Base-by-base conservation (phyloP, 2,888 invertebrate genomes). In the Thymelicus acteon region DNA sequence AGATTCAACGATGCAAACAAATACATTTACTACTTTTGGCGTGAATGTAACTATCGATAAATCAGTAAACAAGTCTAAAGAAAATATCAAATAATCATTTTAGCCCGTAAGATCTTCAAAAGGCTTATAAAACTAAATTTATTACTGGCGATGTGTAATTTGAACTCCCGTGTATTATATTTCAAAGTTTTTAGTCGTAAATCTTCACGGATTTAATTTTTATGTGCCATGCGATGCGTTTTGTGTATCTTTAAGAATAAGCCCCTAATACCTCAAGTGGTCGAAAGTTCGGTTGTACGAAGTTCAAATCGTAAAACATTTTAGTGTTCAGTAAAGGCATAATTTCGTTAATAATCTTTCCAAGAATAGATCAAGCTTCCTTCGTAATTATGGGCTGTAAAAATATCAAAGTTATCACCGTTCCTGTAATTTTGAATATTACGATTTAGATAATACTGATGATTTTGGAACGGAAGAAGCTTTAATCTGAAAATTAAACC, bases 161-260 rank as follows among this genome's bases (percentile, higher is more conserved):
- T 86, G 85, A 91, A 80, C 88, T 84, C 84, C 76, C 83, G 75
- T 79, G 88, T 91, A 91, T 91, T 91, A 89, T 91, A 91, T 91
- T 92, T 91, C 90, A 91, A 91, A 90, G 88, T 85, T 86, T 86
- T 84, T 71, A 76, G 76, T 82, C 84, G 82, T 93, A 92, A 93
- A 93, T 92, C 91, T 87, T 78, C 73, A 76, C 75, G 85, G 85
- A 82, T 88, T 89, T 90, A 87, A 88, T 90, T 92, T 92, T 92
- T 91, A 91, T 88, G 87, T 85, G 87, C 84, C 87, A 80, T 76
- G 74, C 78, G 79, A 77, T 80, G 80, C 79, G 80, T 84, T 86
- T 81, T 82, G 81, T 82, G 80, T 77, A 75, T 78, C 79, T 75
- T 71, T 57, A 61, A 69, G 70, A 72, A 75, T 68, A 72, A 49